Evolutionary conservation across 1,140 invertebrate species (phyloP), one percentile per base, ranked within the genome.

Genomic region (Conopomorpha cramerella): DNA sequence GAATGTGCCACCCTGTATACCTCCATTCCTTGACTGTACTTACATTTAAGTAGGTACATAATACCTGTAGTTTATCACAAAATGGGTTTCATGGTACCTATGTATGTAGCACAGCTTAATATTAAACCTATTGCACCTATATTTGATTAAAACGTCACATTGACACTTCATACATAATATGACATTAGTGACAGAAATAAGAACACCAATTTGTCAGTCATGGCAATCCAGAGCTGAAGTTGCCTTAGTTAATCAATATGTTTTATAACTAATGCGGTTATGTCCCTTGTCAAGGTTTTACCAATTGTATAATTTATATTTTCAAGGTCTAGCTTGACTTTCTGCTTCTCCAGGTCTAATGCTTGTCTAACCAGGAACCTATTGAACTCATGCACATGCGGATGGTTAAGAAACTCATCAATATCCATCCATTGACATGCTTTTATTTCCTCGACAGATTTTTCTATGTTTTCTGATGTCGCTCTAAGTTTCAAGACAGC

Each of bases 371-470:
- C 81, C 55, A 90, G 80, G 46, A 84, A 81, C 39, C 82, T 80
- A 66, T 92, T 93, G 26, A 86, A 84, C 39, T 88, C 82, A 51
- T 88, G 84, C 2, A 92, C 85, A 49, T 89, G 62, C 14, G 88
- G 84, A 80, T 91, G 84, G 29, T 80, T 65, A 16, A 88, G 50
- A 61, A 85, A 94, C 47, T 92, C 87, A 28, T 86, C 80, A 15
- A 93, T 77, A 51, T 86, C 82, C 89, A 95, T 94, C 93, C 93
- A 96, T 49, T 81, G 57, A 42, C 88, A 89, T 13, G 85, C 83
- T 3, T 79, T 78, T 26, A 95, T 88, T 79, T 96, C 93, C 37
- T 80, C 70, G 2, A 86, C 79, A 55, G 90, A 91, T 51, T 84
- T 85, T 17, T 67, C 76, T 13, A 94, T 89, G 2, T 82, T 71